Evolutionary conservation across 1,140 invertebrate species (phyloP).

Genomic region (Platyura marginata): DNA sequence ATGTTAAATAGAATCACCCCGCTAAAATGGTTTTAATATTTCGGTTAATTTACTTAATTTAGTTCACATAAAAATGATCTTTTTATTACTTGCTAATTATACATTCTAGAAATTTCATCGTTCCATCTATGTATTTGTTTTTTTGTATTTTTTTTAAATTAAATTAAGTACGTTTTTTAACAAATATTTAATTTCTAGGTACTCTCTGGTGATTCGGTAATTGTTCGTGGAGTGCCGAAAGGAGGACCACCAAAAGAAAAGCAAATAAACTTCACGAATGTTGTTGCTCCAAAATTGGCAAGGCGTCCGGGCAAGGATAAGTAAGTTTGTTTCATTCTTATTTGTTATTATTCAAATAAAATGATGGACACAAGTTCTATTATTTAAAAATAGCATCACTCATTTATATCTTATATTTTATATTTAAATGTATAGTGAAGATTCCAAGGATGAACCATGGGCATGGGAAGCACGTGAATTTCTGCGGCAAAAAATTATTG

Average conservation of each 20-base stretch:
- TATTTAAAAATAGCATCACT: no score
- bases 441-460: constrained; percentile 78
- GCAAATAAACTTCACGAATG: constrained; percentile 73
- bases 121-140: no score
- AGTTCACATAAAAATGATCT: no score
- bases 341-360: not conserved
- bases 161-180: no score
- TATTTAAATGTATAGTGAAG: constrained; percentile 38
- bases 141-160: no score
- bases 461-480: constrained; percentile 95
- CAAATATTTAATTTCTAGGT: constrained; percentile 44
- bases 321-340: constrained; percentile 23
- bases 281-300: constrained; percentile 81
- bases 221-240: constrained; percentile 62
- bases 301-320: constrained; percentile 42
- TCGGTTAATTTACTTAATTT: no score
- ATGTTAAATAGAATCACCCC: no score
- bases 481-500: constrained; percentile 78
- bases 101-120: no score
- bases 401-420: no score
- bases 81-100: no score
- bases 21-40: no score
- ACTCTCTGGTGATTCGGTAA: constrained; percentile 75
- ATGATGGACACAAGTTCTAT: no score
- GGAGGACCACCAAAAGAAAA: constrained; percentile 78